Evolutionary conservation across 2,888 invertebrate species (phyloP).

Genomic region (Drosophila maculinotata): DNA sequence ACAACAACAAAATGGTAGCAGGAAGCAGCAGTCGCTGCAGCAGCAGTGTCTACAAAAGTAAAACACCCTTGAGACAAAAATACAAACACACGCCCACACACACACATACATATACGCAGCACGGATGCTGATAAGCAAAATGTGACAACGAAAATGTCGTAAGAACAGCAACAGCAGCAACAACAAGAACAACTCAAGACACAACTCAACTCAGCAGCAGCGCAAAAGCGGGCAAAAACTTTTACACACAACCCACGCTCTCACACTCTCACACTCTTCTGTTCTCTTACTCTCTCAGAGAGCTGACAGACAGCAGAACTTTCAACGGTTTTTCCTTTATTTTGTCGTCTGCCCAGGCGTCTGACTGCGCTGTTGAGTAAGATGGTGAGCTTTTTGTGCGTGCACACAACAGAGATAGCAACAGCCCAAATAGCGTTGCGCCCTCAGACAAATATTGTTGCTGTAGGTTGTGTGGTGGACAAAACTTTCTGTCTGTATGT

Average conservation of each 20-base stretch:
- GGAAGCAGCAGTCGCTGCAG: slow-evolving; percentile 3
- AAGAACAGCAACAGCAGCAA: slow-evolving; percentile 26
- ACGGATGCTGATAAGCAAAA: slow-evolving; percentile 43
- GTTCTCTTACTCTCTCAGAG: slow-evolving; percentile 1
- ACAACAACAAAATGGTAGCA: not conserved
- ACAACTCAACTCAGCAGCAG: slow-evolving; percentile 28
- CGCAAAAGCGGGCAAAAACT: slow-evolving; percentile 34
- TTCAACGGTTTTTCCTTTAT: slow-evolving; percentile 54
- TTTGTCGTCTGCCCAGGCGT: slow-evolving; percentile 61
- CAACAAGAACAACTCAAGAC: slow-evolving; percentile 22
- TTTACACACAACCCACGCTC: slow-evolving; percentile 16
- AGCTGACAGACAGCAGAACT: slow-evolving; percentile 36
- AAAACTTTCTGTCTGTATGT: not conserved
- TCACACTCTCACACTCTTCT: slow-evolving; percentile 6
- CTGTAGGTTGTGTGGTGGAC: slow-evolving; percentile 80
- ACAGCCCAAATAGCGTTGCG: slow-evolving; percentile 46
- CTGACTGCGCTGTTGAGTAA: slow-evolving; percentile 34
- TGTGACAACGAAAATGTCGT: slow-evolving; percentile 38
- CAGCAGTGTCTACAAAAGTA: slow-evolving; percentile 18
- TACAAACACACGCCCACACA: slow-evolving; percentile 2
- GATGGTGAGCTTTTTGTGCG: slow-evolving; percentile 19
- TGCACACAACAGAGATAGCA: slow-evolving; percentile 45
- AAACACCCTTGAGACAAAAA: slow-evolving; percentile 77
- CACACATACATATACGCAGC: slow-evolving; percentile 6
- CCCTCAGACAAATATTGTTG: slow-evolving; percentile 82